Base-by-base conservation (phyloP, 2,888 invertebrate genomes). In the Adelphocoris suturalis region DNA sequence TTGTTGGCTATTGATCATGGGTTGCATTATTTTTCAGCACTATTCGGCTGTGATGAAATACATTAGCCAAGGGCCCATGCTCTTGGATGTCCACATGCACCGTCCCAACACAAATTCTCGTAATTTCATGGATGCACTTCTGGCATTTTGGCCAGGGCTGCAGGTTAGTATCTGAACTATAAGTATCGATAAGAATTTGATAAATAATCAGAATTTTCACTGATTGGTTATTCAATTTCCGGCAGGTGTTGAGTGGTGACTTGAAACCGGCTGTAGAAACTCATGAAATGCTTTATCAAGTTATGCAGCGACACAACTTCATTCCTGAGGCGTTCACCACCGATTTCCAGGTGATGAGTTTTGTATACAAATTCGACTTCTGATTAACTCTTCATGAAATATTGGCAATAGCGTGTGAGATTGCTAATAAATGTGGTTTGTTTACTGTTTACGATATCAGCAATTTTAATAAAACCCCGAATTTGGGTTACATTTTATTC, bases 241-340 rank as follows among this genome's bases (percentile, higher is more conserved):
- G 37, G 37, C 92, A 96, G 95, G 96, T 96, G 5, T 93, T 96
- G 78, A 96, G 95, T 92, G 99, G 99, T 0, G 99, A 99, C 93
- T 95, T 99, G 14, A 97, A 98, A 92, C 98, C 99, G 12, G 99
- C 99, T 0, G 98, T 99, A n/a, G 99, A 99, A 94, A 99, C 98
- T 0, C 99, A 99, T 93, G 99, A 99, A 94, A 99, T 99, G 98
- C 95, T 99, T 1, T 99, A 98, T 93, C 99, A 99, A 94, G 98
- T 99, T 16, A 98, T 99, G 96, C 97, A 99, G 94, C 95, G 98
- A 92, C 99, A 99, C 93, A 99, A 98, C 91, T 99, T 99, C 93
- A 96, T 99, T 92, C 99, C 99, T 0, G 99, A 99, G 94, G 99
- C 99, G 5, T 99, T 99, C 93, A 99, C 99, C 0, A 97, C 98